A percentile compares a stretch with the other conserved stretches of the same genome.
phyloP scores from a whole-genome alignment of 2,113 vertebrate genomes.

The Picathartes gymnocephalus region DNA sequence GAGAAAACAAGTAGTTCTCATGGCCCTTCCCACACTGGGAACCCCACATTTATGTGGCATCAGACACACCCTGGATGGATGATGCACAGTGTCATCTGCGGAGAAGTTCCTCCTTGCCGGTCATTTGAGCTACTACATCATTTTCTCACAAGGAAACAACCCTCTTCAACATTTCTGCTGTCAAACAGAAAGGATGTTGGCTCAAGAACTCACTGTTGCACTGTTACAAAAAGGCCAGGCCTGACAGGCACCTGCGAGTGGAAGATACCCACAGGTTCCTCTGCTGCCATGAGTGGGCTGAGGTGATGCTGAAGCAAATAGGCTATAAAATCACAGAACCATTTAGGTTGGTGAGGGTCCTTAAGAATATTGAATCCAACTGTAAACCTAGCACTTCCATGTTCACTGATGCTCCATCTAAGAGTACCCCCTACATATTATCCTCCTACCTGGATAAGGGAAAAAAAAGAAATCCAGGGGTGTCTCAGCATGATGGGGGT shows the following conservation, averaged over 20 bases:
- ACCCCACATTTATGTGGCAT: accelerated
- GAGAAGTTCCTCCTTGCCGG: background rate
- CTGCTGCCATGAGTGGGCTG: background rate
- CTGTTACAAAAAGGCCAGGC: background rate
- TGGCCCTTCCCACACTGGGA: background rate
- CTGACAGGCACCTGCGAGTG: accelerated
- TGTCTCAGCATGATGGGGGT: background rate
- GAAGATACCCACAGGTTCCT: background rate
- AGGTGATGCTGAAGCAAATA: background rate
- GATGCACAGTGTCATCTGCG: background rate
- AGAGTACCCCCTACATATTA: background rate
- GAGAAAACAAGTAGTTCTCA: background rate
- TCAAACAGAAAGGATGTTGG: background rate
- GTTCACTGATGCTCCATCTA: background rate
- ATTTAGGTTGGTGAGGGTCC: background rate
- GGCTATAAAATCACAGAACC: background rate
- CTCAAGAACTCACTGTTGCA: background rate
- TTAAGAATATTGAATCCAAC: background rate
- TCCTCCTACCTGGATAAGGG: background rate
- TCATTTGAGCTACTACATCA: background rate
- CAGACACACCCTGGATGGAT: background rate
- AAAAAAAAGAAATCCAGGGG: background rate
- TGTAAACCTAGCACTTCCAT: background rate
- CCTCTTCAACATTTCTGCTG: background rate
- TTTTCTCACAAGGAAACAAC: background rate